Evolutionary conservation across 1,140 invertebrate species (phyloP).

Genomic region (Asbolus verrucosus): DNA sequence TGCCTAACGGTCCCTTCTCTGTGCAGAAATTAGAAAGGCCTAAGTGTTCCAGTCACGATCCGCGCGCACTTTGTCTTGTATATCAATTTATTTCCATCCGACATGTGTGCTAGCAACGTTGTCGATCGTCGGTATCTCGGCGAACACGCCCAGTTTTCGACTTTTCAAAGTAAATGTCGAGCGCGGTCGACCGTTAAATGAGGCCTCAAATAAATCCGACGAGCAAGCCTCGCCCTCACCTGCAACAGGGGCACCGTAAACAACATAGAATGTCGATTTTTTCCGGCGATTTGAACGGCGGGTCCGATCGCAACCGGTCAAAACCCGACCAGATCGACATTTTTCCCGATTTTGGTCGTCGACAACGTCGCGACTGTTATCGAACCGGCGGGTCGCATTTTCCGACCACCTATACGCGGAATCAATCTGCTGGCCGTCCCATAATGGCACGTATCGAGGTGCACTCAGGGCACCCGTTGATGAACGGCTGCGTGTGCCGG

Average conservation of each 20-base stretch:
- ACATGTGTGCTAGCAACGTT: constrained; percentile 39
- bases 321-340: too few species aligned
- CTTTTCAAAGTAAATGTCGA: constrained; percentile 40
- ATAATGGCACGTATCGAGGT: constrained; percentile 23
- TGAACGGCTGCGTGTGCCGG: constrained; percentile 50
- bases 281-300: too few species aligned
- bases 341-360: too few species aligned
- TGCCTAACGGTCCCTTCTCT: constrained; percentile 17
- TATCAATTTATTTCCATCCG: constrained; percentile 40
- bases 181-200: constrained; percentile 37
- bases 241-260: background rate
- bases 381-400: too few species aligned
- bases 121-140: constrained; percentile 24
- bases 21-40: constrained; percentile 43
- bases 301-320: too few species aligned
- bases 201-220: constrained; percentile 32
- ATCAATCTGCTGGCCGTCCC: background rate
- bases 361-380: too few species aligned
- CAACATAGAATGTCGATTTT: too few species aligned
- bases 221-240: constrained; percentile 2
- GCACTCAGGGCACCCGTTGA: constrained; percentile 35
- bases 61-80: constrained; percentile 30
- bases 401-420: too few species aligned
- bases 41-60: constrained; percentile 42
- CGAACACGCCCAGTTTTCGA: constrained; percentile 39